These are phyloP conservation scores for Cataglyphis hispanica DNA, from an alignment of 1,140 invertebrate species.

Conservation along the genomic window DNA sequence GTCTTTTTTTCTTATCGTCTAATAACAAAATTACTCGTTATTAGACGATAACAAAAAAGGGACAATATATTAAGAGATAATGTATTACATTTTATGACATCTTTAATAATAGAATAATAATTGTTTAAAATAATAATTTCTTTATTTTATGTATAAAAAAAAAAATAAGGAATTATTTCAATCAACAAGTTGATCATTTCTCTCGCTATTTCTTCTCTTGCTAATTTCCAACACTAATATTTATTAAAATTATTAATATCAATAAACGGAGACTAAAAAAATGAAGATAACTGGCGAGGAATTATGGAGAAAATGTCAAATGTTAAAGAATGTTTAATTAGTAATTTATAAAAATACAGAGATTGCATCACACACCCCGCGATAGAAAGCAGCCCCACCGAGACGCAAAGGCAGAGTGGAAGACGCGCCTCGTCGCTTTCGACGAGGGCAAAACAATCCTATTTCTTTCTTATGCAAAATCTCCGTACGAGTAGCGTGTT, in stretches of 20 bases:
- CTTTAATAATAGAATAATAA: not conserved
- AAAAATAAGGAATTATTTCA: not conserved
- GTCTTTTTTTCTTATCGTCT: too few relatives aligned
- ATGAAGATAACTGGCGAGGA: not conserved
- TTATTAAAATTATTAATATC: not conserved
- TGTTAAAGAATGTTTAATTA: not conserved
- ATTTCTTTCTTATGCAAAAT: conserved; percentile 86
- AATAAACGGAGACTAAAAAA: not conserved
- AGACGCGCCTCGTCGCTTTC: conserved; percentile 68
- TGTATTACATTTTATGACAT: not conserved
- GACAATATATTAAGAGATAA: too few relatives aligned
- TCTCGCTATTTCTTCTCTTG: too few relatives aligned
- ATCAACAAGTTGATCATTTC: not conserved
- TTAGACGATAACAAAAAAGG: too few relatives aligned
- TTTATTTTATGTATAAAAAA: not conserved
- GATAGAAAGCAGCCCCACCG: conserved; percentile 7
- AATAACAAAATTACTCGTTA: too few relatives aligned
- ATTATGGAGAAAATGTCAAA: not conserved
- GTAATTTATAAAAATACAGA: not conserved
- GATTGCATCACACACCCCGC: not conserved
- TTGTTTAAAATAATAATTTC: not conserved
- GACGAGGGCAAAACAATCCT: conserved; percentile 80
- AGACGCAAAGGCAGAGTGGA: conserved; percentile 21
- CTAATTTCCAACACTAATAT: not conserved
- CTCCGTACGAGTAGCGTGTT: conserved; percentile 81